A percentile compares a stretch with the other conserved stretches of the same genome.
phyloP scores from a whole-genome alignment of 2,113 vertebrate genomes.

The Oncorhynchus gorbuscha region DNA sequence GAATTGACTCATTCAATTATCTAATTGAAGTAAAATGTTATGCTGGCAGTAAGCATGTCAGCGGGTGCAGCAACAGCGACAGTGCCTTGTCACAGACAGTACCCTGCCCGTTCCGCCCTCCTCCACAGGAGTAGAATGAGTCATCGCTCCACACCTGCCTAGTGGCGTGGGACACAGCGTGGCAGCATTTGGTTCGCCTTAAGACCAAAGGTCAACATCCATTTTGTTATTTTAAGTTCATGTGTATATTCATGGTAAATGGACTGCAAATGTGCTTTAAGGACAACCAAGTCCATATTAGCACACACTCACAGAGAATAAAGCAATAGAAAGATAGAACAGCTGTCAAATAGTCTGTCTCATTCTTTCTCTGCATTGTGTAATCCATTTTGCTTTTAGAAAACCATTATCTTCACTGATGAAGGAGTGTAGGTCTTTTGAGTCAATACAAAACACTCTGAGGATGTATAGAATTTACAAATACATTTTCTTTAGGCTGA shows the following conservation, averaged over 20 bases:
- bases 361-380: background rate
- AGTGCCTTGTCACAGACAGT: slow-evolving; percentile 40
- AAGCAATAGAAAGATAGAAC: slow-evolving; percentile 6
- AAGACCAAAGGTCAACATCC: slow-evolving; percentile 62
- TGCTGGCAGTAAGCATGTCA: slow-evolving; percentile 35
- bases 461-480: background rate
- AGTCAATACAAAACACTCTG: background rate
- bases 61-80: slow-evolving; percentile 40
- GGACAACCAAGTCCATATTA: slow-evolving; percentile 17
- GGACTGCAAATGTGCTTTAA: slow-evolving; percentile 36
- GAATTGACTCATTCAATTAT: slow-evolving; percentile 43
- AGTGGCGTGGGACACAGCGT: slow-evolving; percentile 40
- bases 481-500: slow-evolving; percentile 9
- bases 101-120: slow-evolving; percentile 14
- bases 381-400: background rate
- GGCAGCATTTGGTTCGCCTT: slow-evolving; percentile 51
- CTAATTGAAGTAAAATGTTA: slow-evolving; percentile 35
- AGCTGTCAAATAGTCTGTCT: background rate
- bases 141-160: slow-evolving; percentile 58
- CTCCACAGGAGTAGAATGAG: slow-evolving; percentile 49
- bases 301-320: slow-evolving; percentile 10
- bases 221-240: too few relatives aligned
- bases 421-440: background rate
- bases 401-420: background rate
- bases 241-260: slow-evolving; percentile 58